Base-by-base conservation (phyloP, 2,113 vertebrate genomes). In the Limanda limanda region DNA sequence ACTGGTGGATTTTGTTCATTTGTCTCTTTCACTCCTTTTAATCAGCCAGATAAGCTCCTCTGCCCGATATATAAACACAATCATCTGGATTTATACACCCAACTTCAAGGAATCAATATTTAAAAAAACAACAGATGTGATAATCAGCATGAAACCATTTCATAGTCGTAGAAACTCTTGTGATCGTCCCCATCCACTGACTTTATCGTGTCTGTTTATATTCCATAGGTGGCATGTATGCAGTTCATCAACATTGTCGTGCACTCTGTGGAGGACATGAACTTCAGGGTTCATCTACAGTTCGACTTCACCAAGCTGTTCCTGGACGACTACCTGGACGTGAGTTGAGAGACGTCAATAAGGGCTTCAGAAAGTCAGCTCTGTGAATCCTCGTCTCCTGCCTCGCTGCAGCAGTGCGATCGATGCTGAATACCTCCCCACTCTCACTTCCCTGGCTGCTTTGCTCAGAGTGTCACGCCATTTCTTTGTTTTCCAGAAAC, bases 241-340 rank as follows among this genome's bases (percentile, higher is more conserved):
- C 98, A 99, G 93, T 99, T 99, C 91, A 99, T 99, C 92, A 99
- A 99, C 91, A 99, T 99, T 1, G 97, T 98, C 42, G 97, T 99
- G 74, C 97, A 99, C 91, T 99, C 98, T 0, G 98, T 99, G 78
- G 98, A 99, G 87, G 97, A 99, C 88, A 99, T 99, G 97, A 99
- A 99, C 89, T 99, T 99, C 92, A 95, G 98, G 4, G 98, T 99
- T 77, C 97, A 98, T 31, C 93, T 99, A 47, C 98, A 99, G 86
- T 99, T 93, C 0, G 97, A 99, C 91, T 99, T 99, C 92, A 99
- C 98, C 89, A 97, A 98, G 71, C 93, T 99, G 86, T 95, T 95
- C 75, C 95, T 99, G 90, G 97, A 98, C 71, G 97, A 98, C 56
- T 99, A 97, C 93, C 89, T 99, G 81, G 97, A 99, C 88, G 97